Percentiles rank a stretch among this genome's conserved stretches.
phyloP scores from a whole-genome alignment of 1,140 invertebrate species.

The Drosophila paulistorum region DNA sequence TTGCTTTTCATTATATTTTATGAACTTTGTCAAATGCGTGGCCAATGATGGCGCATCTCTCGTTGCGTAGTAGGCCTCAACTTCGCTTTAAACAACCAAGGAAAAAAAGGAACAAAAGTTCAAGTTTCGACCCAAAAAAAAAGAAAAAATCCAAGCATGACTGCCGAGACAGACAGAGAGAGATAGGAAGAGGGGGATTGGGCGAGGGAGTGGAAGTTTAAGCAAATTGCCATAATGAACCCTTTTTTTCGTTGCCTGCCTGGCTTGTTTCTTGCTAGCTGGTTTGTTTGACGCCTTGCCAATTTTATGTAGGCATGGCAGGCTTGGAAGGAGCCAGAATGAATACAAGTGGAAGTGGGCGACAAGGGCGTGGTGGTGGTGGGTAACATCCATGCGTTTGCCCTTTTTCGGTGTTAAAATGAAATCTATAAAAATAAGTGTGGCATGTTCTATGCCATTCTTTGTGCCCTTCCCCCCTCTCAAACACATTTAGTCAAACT shows the following conservation, averaged over 20 bases:
- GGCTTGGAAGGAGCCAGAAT: conserved; percentile 29
- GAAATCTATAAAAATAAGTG: conserved; percentile 82
- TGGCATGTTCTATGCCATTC: conserved; percentile 77
- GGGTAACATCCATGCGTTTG: conserved; percentile 67
- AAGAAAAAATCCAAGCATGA: too few relatives aligned
- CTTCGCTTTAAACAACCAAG: conserved; percentile 18
- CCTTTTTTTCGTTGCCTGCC: conserved; percentile 60
- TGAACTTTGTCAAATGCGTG: conserved; percentile 60
- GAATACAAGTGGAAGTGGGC: conserved; percentile 33
- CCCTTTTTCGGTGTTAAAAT: conserved; percentile 81
- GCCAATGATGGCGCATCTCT: conserved; percentile 36
- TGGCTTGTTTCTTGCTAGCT: conserved; percentile 33
- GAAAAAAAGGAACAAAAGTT: conserved; percentile 48
- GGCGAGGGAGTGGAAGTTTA: conserved; percentile 53
- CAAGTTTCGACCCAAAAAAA: conserved; percentile 34
- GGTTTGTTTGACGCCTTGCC: conserved; percentile 73
- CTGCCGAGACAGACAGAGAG: background rate
- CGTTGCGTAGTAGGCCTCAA: background rate
- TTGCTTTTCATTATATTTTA: conserved; percentile 77
- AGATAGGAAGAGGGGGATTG: conserved; percentile 7
- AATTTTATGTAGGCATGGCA: conserved; percentile 76
- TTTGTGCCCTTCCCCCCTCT: conserved; percentile 1
- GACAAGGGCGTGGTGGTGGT: background rate
- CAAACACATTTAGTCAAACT: conserved; percentile 9
- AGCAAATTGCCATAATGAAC: conserved; percentile 81